These are phyloP conservation scores for Tachina fera DNA, from an alignment of 2,888 invertebrate species.

Conservation along the genomic window DNA sequence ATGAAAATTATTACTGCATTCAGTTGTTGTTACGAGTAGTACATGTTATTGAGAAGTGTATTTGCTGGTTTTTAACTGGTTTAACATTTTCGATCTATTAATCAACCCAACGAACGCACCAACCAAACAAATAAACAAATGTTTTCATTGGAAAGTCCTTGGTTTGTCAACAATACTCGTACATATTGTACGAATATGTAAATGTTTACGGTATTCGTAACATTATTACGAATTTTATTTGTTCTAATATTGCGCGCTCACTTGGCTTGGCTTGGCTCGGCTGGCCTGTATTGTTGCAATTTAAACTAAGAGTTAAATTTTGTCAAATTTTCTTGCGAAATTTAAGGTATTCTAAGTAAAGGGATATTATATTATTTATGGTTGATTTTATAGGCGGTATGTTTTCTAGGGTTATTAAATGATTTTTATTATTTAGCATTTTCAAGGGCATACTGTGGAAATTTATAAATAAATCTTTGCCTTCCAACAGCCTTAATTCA, in stretches of 20 bases:
- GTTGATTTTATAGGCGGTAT: constrained; percentile 57
- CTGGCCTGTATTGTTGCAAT: constrained; percentile 20
- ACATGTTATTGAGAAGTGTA: not conserved
- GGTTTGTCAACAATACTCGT: constrained; percentile 30
- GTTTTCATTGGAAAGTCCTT: constrained; percentile 64
- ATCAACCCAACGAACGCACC: constrained; percentile 31
- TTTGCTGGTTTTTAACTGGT: constrained; percentile 57
- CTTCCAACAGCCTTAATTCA: not conserved
- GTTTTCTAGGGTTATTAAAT: constrained; percentile 58
- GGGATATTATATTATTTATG: constrained; percentile 62
- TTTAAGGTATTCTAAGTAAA: constrained; percentile 45
- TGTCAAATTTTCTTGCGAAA: constrained; percentile 44
- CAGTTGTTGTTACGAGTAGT: constrained; percentile 33
- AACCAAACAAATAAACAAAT: constrained; percentile 7
- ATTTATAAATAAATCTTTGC: constrained; percentile 2
- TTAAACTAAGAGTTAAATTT: not conserved
- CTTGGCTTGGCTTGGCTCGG: not conserved
- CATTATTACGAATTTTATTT: constrained; percentile 24
- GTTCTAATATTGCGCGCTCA: constrained; percentile 40
- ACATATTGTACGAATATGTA: constrained; percentile 3
- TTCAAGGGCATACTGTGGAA: not conserved
- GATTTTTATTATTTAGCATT: not conserved
- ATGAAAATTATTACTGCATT: constrained; percentile 49
- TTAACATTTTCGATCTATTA: constrained; percentile 31
- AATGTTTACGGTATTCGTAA: constrained; percentile 26